Percentiles rank a stretch among this genome's conserved stretches.
These are phyloP conservation scores for Helarctos malayanus DNA, from an alignment of 2,797 vertebrate genomes.

Conservation along the genomic window DNA sequence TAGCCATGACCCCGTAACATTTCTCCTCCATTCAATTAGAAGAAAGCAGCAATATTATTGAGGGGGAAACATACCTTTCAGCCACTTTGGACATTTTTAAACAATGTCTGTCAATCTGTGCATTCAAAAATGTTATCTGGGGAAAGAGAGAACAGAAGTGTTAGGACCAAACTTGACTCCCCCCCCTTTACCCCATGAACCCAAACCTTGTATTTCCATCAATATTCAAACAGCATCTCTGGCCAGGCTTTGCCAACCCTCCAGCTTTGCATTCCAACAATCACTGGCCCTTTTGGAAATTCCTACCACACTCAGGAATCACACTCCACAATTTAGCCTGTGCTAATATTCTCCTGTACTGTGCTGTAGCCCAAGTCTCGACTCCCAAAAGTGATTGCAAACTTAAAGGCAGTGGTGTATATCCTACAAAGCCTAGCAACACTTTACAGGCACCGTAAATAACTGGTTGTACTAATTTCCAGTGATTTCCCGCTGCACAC, in stretches of 20 bases:
- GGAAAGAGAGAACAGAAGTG: slow-evolving; percentile 82
- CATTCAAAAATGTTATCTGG: slow-evolving; percentile 96
- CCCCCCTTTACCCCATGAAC: not conserved
- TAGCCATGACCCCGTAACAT: not conserved
- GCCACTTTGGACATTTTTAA: slow-evolving; percentile 99
- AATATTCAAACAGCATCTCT: not conserved
- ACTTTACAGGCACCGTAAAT: not conserved
- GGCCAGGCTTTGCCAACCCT: not conserved
- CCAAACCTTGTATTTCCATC: not conserved
- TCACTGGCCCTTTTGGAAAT: not conserved
- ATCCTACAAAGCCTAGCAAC: not conserved
- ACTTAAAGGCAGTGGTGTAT: not conserved
- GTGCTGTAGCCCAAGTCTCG: not conserved
- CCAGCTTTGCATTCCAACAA: not conserved
- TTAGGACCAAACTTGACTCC: slow-evolving; percentile 71
- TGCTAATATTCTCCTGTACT: not conserved
- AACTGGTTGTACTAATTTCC: not conserved
- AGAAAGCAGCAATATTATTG: not conserved
- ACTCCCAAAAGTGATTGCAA: not conserved
- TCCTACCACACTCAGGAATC: not conserved
- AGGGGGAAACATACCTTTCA: slow-evolving; percentile 93
- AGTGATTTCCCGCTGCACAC: not conserved
- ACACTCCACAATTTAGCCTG: not conserved
- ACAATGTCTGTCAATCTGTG: slow-evolving; percentile 97
- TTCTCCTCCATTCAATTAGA: slow-evolving; percentile 32